Evolutionary conservation across 1,140 invertebrate genomes (phyloP).

Genomic region (Drosophila mauritiana): DNA sequence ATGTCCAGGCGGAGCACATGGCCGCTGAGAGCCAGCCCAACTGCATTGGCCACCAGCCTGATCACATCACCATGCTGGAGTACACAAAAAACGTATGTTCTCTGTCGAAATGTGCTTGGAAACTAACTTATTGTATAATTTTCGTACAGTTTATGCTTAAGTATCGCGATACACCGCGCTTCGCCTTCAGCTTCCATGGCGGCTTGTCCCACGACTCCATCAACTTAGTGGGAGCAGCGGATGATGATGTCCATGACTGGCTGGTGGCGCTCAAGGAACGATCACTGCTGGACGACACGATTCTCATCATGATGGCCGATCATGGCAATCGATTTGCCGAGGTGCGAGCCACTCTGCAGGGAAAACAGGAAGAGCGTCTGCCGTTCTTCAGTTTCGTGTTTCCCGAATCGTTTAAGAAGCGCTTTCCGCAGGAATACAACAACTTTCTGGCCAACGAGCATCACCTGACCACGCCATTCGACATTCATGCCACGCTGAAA

Average conservation of each 20-base stretch:
- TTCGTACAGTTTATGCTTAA: slow-evolving; percentile 86
- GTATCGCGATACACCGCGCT: slow-evolving; percentile 88
- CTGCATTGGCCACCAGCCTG: slow-evolving; percentile 92
- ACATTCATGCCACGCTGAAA: slow-evolving; percentile 90
- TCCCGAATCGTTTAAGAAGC: slow-evolving; percentile 88
- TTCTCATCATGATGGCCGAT: slow-evolving; percentile 94
- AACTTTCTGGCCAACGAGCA: slow-evolving; percentile 89
- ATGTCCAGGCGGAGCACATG: slow-evolving; percentile 86
- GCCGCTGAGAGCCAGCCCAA: slow-evolving; percentile 87
- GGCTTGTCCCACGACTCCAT: slow-evolving; percentile 95
- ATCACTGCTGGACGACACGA: slow-evolving; percentile 90
- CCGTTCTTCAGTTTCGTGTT: slow-evolving; percentile 93
- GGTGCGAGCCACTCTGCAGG: slow-evolving; percentile 93
- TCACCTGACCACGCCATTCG: slow-evolving; percentile 92
- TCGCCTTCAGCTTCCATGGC: slow-evolving; percentile 94
- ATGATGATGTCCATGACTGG: slow-evolving; percentile 90
- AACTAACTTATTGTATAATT: slow-evolving; percentile 7
- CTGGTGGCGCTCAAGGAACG: slow-evolving; percentile 87
- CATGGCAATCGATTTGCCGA: slow-evolving; percentile 94
- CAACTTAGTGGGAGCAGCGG: slow-evolving; percentile 91
- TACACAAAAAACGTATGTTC: slow-evolving; percentile 87
- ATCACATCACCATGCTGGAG: slow-evolving; percentile 89
- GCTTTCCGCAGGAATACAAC: slow-evolving; percentile 87
- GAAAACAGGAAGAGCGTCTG: slow-evolving; percentile 94
- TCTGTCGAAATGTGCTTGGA: too few relatives aligned